Evolutionary conservation across 2,113 vertebrate species (phyloP).

Genomic region (Suncus etruscus): DNA sequence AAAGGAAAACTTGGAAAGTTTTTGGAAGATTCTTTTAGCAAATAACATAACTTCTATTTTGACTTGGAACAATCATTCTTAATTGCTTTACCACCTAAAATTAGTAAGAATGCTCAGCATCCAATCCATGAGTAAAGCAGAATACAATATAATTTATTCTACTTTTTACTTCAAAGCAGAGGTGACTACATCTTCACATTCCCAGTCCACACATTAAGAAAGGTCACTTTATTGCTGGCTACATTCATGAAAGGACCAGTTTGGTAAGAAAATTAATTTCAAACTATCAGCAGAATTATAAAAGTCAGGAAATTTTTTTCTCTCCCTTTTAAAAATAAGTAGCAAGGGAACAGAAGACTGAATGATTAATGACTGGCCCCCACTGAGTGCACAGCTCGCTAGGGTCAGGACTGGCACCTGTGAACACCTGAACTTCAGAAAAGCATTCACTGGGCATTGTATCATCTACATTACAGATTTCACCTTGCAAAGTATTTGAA

Average conservation of each 20-base stretch:
- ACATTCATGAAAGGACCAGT: slow-evolving; percentile 71
- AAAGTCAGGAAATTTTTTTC: slow-evolving; percentile 75
- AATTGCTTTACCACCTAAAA: slow-evolving; percentile 61
- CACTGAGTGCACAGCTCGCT: slow-evolving; percentile 86
- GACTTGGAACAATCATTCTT: slow-evolving; percentile 59
- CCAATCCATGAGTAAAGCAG: slow-evolving; percentile 79
- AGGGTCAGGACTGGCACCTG: slow-evolving; percentile 85
- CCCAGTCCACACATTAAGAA: slow-evolving; percentile 71
- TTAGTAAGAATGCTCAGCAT: slow-evolving; percentile 82
- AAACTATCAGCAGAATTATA: slow-evolving; percentile 67
- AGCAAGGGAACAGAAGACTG: slow-evolving; percentile 77
- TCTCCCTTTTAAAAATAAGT: slow-evolving; percentile 72
- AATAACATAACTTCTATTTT: slow-evolving; percentile 77
- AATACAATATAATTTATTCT: slow-evolving; percentile 78
- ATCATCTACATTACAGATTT: slow-evolving; percentile 84
- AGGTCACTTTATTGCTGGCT: slow-evolving; percentile 85
- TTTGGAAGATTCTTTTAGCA: slow-evolving; percentile 62
- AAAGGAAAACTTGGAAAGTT: slow-evolving; percentile 73
- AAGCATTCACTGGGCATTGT: slow-evolving; percentile 75
- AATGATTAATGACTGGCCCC: slow-evolving; percentile 76
- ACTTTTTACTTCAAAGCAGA: slow-evolving; percentile 73
- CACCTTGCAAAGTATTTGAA: slow-evolving; percentile 84
- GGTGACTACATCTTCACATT: slow-evolving; percentile 66
- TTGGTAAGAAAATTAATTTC: slow-evolving; percentile 59
- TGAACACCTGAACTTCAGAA: slow-evolving; percentile 77